Conservation (phyloP, 2,888 invertebrate genomes). For the Dolichopus griseipennis region DNA sequence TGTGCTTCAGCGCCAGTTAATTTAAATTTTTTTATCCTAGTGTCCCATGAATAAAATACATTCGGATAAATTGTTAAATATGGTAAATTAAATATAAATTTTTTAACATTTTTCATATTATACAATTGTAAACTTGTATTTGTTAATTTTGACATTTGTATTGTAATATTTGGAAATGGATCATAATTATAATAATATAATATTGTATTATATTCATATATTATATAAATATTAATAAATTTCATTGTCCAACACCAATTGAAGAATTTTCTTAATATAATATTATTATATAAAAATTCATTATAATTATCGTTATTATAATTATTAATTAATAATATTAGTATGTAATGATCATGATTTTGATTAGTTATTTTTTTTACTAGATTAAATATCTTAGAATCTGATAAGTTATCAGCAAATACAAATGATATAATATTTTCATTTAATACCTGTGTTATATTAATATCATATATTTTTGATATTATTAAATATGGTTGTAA, state of each 20-base stretch:
- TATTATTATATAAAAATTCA: background rate
- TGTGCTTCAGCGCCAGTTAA: background rate
- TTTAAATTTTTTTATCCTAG: background rate
- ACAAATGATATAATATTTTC: background rate
- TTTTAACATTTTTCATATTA: background rate
- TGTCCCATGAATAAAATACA: background rate
- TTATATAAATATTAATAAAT: background rate
- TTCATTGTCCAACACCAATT: background rate
- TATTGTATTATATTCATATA: background rate
- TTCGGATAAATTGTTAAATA: background rate
- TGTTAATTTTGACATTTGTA: background rate
- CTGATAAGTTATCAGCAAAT: background rate
- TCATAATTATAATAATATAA: background rate
- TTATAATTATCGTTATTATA: background rate
- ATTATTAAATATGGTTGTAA: background rate
- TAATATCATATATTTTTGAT: background rate
- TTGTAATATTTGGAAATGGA: background rate
- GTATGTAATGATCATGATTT: background rate
- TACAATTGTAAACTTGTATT: background rate
- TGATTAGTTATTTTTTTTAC: background rate
- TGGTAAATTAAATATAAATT: background rate
- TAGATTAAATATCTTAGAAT: background rate
- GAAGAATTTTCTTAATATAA: background rate
- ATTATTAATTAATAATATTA: background rate
- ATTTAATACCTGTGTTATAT: background rate